Evolutionary conservation across 2,797 vertebrate genomes (phyloP), one percentile per base, ranked within the genome.

Genomic region (Urocyon cinereoargenteus): DNA sequence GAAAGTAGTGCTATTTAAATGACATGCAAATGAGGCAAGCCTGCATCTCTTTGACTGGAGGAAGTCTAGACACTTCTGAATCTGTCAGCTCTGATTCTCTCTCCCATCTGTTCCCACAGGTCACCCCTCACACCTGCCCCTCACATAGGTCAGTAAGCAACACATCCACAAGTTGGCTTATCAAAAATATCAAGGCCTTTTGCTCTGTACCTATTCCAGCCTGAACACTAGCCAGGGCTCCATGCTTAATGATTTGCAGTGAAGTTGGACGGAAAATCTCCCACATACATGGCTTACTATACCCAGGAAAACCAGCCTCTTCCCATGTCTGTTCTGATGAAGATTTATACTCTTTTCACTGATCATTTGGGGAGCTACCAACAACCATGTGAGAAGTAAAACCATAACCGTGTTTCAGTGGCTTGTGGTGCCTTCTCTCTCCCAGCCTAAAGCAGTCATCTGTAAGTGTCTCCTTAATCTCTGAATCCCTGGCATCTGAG

Each of bases 1-100:
- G 77, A 93, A 94, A 94, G 84, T 19, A 66, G 57, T 75, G 49
- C 8, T 96, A 59, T 87, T 94, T 85, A 90, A 96, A 88, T 94
- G 19, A 51, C 64, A 82, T 49, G 75, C 61, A 96, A 95, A 96
- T 57, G 22, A 94, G 70, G 31, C 19, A 53, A 36, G 49, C n/a
- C 85, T 62, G 14, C 45, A 59, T 70, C 36, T 89, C 86, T 81
- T 93, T 70, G 87, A 95, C 75, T 61, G 64, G 45, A 28, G 40
- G 45, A 21, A 24, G 24, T 14, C 45, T 12, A 28, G 53, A 34
- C 66, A n/a, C 59, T 78, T 92, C 61, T 75, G 15, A 79, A 72
- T 21, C 85, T 62, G 9, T 79, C 72, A 77, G 21, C 49, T 82
- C 57, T 31, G 19, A 72, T 86, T 72, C 22, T 85, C 62, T 77